phyloP scores from a whole-genome alignment of 2,888 invertebrate genomes.

The Plagiodera versicolora region DNA sequence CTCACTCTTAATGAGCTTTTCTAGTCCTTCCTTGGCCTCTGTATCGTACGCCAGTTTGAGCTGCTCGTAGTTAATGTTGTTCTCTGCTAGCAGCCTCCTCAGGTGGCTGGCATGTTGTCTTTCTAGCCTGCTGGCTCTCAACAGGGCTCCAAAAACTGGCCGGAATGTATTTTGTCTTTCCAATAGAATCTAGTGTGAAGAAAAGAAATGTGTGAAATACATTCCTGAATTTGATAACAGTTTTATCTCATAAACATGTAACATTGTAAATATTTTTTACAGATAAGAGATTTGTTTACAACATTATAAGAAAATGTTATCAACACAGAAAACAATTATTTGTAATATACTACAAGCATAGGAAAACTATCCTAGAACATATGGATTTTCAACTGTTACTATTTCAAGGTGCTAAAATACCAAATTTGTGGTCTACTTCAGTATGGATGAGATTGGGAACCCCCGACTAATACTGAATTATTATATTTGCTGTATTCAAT shows the following conservation, averaged over 20 bases:
- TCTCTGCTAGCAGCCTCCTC: conserved; percentile 75
- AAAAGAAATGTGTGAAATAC: background rate
- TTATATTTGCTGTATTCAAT: too few species aligned
- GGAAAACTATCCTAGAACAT: background rate
- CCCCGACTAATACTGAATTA: too few species aligned
- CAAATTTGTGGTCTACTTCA: too few species aligned
- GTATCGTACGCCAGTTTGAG: conserved; percentile 65
- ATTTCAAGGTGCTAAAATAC: too few species aligned
- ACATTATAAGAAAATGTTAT: background rate
- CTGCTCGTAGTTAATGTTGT: conserved; percentile 71
- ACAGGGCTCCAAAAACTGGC: conserved; percentile 69
- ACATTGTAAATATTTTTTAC: background rate
- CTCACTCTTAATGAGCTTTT: conserved; percentile 49
- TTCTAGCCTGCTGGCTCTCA: conserved; percentile 64
- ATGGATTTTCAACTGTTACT: too few species aligned
- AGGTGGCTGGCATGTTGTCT: conserved; percentile 76
- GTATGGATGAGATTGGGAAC: too few species aligned
- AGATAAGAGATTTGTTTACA: background rate
- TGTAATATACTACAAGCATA: too few species aligned
- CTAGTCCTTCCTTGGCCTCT: conserved; percentile 57
- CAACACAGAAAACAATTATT: background rate
- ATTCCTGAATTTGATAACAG: too few species aligned
- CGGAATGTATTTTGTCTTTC: conserved; percentile 69
- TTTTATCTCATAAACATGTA: too few species aligned
- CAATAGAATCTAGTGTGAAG: conserved; percentile 55